Base-by-base conservation (phyloP, 2,113 vertebrate species). In the Typhlomys cinereus region DNA sequence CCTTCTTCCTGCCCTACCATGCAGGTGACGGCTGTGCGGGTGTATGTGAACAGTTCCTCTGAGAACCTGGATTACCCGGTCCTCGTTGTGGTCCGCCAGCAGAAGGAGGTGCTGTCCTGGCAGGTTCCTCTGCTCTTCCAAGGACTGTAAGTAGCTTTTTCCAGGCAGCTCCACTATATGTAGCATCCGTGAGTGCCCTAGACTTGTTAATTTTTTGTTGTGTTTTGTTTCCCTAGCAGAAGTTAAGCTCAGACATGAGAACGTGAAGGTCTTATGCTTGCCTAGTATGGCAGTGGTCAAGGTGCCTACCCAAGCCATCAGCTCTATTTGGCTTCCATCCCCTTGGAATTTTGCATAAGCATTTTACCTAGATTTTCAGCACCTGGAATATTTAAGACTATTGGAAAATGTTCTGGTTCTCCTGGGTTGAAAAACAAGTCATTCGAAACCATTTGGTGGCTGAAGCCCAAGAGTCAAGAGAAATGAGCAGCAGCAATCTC, bases 51-150 rank as follows among this genome's bases (percentile, higher is more conserved):
- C 88, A 98, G 98, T 71, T 97, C 97, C 75, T 98, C 98, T 0
- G 98, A 98, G 93, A 97, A 98, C 91, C 96, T 98, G 2, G 95
- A 95, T 7, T 98, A 98, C 75, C 98, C 98, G 0, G 96, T 98
- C 11, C 96, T 98, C 9, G 98, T 98, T 3, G 98, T 98, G 10
- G 98, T 98, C 71, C 98, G 98, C 25, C 98, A 98, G 25, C 98
- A 98, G 97, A 98, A 98, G 78, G 98, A 96, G 59, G 98, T 98
- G 59, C 88, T 98, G 2, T 98, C 98, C 0, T 98, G 98, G 98
- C 98, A 98, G 91, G 97, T 98, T 21, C 98, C 98, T 0, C 97
- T 98, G 18, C 98, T 98, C 94, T 98, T 98, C 91, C 98, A 98
- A 96, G 98, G 98, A 96, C 96, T 98, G 98, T 98, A 93, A 98